These are phyloP conservation scores for Pachypanchax playfairii DNA, from an alignment of 2,113 vertebrate species.

Conservation along the genomic window DNA sequence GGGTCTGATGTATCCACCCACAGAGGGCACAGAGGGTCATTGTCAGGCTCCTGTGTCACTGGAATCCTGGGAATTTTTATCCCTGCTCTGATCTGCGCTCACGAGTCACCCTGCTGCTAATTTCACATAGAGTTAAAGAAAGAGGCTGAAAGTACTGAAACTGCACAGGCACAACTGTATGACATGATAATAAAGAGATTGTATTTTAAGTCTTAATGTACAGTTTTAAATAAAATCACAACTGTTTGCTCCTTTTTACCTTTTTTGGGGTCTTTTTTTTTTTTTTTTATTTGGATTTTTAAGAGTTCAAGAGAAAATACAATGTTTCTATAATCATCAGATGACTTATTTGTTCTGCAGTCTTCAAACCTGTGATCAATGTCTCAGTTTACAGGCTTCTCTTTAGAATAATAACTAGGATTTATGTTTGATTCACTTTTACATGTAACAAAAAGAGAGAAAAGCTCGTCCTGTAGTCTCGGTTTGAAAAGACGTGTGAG, in stretches of 20 bases:
- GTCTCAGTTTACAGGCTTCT: no score
- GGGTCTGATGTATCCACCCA: conserved; percentile 2
- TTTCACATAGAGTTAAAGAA: conserved; percentile 31
- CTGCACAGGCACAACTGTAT: neutral
- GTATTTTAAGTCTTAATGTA: no score
- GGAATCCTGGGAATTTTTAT: conserved; percentile 60
- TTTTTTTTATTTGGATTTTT: no score
- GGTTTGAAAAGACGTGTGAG: conserved; percentile 28
- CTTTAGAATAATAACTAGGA: no score
- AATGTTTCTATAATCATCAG: no score
- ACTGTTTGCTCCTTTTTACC: no score
- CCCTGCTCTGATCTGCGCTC: conserved; percentile 36
- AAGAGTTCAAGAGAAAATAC: no score
- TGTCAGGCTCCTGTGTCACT: conserved; percentile 29
- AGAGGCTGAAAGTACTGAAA: neutral
- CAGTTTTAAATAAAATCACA: no score
- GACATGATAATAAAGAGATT: no score
- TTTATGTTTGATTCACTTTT: conserved; percentile 1
- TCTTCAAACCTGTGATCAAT: no score
- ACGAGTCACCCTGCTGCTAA: conserved; percentile 15
- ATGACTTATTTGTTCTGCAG: no score
- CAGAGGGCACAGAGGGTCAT: conserved; percentile 36
- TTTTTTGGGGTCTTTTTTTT: no score
- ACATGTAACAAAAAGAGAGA: conserved; percentile 41
- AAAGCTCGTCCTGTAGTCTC: conserved; percentile 26